These are phyloP conservation scores for Trachymyrmex cornetzi DNA, from an alignment of 1,140 invertebrate species.

Conservation along the genomic window DNA sequence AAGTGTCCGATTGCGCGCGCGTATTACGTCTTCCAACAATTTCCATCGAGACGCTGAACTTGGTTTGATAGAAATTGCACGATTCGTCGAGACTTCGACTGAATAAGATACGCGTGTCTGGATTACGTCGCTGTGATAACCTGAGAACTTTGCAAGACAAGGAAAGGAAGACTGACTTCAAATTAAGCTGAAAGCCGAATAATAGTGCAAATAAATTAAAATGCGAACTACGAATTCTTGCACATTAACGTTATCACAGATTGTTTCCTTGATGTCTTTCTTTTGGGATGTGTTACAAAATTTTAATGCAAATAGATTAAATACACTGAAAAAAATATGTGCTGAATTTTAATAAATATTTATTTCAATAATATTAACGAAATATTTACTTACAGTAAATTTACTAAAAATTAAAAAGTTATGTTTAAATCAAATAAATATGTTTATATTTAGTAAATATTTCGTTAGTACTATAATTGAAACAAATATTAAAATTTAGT, in stretches of 20 bases:
- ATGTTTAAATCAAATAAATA: too few relatives aligned
- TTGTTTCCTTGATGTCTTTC: not conserved
- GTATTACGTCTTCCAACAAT: constrained; percentile 3
- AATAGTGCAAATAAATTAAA: constrained; percentile 48
- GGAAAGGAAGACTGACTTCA: not conserved
- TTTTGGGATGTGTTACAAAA: not conserved
- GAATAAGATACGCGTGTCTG: constrained; percentile 19
- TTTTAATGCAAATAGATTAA: not conserved
- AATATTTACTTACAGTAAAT: too few relatives aligned
- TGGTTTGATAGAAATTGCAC: constrained; percentile 17
- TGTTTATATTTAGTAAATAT: too few relatives aligned
- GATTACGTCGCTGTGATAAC: not conserved
- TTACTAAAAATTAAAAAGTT: too few relatives aligned
- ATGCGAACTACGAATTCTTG: not conserved
- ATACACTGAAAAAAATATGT: too few relatives aligned
- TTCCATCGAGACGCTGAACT: constrained; percentile 59
- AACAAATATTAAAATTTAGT: too few relatives aligned
- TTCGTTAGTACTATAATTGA: too few relatives aligned
- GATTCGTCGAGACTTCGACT: not conserved
- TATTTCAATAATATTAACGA: too few relatives aligned
- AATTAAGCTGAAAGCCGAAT: constrained; percentile 30
- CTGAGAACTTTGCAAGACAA: not conserved
- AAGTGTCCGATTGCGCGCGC: not conserved
- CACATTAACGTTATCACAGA: not conserved
- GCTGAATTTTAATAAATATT: too few relatives aligned